Base-by-base conservation (phyloP, 1,140 invertebrate genomes). In the Brachionus paranguensis region DNA sequence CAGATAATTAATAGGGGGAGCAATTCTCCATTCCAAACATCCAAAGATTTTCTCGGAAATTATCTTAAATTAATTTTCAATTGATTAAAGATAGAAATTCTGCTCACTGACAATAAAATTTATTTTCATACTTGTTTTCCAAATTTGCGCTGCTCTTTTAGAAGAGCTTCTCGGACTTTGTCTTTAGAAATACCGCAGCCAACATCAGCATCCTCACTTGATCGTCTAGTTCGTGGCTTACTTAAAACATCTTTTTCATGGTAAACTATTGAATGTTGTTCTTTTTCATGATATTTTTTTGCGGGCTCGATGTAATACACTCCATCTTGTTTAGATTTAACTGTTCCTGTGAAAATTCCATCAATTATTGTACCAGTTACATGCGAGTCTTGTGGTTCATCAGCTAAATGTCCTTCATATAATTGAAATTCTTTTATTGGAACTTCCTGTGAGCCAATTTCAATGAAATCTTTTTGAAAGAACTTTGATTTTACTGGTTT, bases 321-420 rank as follows among this genome's bases (percentile, higher is more conserved):
- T n/a, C 78, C 78, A 17, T 64, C 53, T 81, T 65, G 64, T 81
- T 64, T 60, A 7, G 78, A 81, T 12, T 60, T 24, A n/a, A 81
- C 53, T 41, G 50, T 81, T 11, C 78, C 78, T 1, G 37, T 68
- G 27, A 81, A 81, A 33, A 24, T 12, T 3, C 78, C 78, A 47
- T 81, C 78, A 12, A 81, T 81, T 37, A 81, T 81, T 47, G 78
- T 47, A 14, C 78, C 78, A 27, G 37, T 43, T 33, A 81, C 78
- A 20, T 81, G 37, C 10, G 78, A 81, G 27, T 20, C 14, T 24
- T 45, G 0, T 41, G 78, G 78, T 17, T 81, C 78, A 68, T 81
- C 78, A 3, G 60, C 78, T 29, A 81, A 47, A 45, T 47, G 20
- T 6, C 78, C 78, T 47, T 81, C 78, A 12, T 81, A 81, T n/a